These are phyloP conservation scores for Macaria notata DNA, from an alignment of 2,888 invertebrate species.

Conservation along the genomic window DNA sequence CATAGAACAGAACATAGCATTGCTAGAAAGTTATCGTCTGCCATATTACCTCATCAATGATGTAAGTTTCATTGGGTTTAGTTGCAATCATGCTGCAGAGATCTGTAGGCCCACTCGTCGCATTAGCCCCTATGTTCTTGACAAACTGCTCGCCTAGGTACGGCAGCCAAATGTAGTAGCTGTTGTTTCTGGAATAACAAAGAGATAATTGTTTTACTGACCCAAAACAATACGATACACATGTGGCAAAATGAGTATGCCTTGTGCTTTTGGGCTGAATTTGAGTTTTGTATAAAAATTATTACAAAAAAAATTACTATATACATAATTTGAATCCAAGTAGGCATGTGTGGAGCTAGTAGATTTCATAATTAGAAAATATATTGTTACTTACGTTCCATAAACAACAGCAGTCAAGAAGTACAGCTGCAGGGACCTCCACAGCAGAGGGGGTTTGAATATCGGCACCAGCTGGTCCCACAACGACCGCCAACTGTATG, in stretches of 20 bases:
- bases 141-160: slow-evolving; percentile 66
- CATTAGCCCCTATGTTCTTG: slow-evolving; percentile 29
- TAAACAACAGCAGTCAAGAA: slow-evolving; percentile 80
- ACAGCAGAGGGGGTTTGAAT: slow-evolving; percentile 72
- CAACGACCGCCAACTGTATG: slow-evolving; percentile 59
- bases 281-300: no score
- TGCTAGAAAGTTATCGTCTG: no score
- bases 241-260: no score
- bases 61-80: slow-evolving; percentile 22
- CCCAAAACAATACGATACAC: no score
- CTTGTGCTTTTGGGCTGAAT: no score
- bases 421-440: slow-evolving; percentile 72
- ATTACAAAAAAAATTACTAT: no score
- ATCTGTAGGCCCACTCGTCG: slow-evolving; percentile 19
- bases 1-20: no score
- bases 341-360: no score
- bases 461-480: slow-evolving; percentile 75
- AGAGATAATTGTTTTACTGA: slow-evolving; percentile 23
- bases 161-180: slow-evolving; percentile 75
- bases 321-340: no score
- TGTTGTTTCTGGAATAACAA: slow-evolving; percentile 52
- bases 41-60: slow-evolving; percentile 2
- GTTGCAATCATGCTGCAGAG: slow-evolving; percentile 39
- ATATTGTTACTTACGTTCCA: slow-evolving; percentile 73
- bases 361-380: no score